Evolutionary conservation across 1,140 invertebrate genomes (phyloP).

Genomic region (Drosophila navojoa): DNA sequence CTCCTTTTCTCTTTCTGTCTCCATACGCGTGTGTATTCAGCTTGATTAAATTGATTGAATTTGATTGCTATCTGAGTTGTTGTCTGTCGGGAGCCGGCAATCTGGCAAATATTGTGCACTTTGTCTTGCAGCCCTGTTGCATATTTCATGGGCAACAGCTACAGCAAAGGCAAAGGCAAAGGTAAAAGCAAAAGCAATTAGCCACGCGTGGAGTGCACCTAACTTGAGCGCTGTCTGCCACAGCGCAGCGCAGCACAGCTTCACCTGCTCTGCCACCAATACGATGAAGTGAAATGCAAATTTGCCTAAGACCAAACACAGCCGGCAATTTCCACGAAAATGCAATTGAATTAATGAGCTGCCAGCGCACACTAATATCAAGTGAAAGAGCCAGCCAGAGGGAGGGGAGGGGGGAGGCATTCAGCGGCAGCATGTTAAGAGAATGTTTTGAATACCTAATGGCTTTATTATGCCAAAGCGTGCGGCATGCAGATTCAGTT

Average conservation of each 20-base stretch:
- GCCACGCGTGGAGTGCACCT: slow-evolving; percentile 19
- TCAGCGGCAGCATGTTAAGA: slow-evolving; percentile 51
- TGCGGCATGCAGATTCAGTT: slow-evolving; percentile 51
- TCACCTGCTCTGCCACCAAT: slow-evolving; percentile 33
- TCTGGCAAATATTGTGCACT: slow-evolving; percentile 27
- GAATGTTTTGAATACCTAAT: slow-evolving; percentile 74
- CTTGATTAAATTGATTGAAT: slow-evolving; percentile 81
- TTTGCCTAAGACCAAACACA: slow-evolving; percentile 41
- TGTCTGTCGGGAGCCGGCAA: slow-evolving; percentile 3
- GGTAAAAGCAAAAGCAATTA: slow-evolving; percentile 36
- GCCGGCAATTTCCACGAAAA: slow-evolving; percentile 66
- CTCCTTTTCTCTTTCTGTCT: background rate
- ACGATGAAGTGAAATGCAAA: slow-evolving; percentile 63
- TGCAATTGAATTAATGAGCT: slow-evolving; percentile 74
- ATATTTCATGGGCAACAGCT: slow-evolving; percentile 37
- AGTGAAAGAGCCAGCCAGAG: background rate
- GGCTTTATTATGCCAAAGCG: slow-evolving; percentile 72
- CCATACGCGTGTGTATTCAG: slow-evolving; percentile 12
- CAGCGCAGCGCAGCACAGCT: background rate
- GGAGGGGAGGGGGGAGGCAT: background rate
- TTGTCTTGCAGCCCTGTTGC: slow-evolving; percentile 39
- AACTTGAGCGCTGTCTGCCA: slow-evolving; percentile 5
- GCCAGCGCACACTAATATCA: background rate
- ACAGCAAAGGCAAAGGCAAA: slow-evolving; percentile 21
- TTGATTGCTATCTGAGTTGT: slow-evolving; percentile 62